These are phyloP conservation scores for Anoncus sp. DNA, from an alignment of 2,888 invertebrate genomes.

Conservation along the genomic window DNA sequence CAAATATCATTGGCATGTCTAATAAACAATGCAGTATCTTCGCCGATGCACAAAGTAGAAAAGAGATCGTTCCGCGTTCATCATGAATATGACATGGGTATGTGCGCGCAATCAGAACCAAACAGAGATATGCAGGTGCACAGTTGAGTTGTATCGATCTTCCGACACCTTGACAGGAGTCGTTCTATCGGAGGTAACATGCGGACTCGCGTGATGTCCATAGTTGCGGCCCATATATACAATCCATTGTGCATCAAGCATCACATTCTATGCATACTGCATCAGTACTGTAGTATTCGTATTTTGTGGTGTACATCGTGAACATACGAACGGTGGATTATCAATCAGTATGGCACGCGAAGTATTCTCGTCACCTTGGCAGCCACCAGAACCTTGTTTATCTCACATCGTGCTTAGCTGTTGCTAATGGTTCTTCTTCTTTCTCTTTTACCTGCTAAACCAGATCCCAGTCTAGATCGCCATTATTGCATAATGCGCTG, in stretches of 20 bases:
- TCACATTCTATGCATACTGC: too few relatives aligned
- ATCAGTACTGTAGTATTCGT: conserved; percentile 7
- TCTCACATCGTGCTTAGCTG: conserved; percentile 31
- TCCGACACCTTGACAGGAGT: conserved; percentile 47
- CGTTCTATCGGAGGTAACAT: conserved; percentile 23
- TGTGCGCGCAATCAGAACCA: not conserved
- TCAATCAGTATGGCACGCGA: conserved; percentile 46
- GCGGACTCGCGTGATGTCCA: conserved; percentile 27
- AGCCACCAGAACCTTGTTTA: conserved; percentile 41
- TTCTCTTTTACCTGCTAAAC: not conserved
- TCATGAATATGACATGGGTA: not conserved
- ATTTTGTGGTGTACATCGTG: conserved; percentile 14
- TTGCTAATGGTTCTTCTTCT: conserved; percentile 17
- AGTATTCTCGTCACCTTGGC: conserved; percentile 50
- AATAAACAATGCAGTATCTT: too few relatives aligned
- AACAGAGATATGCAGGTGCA: conserved; percentile 1
- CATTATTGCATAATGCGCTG: not conserved
- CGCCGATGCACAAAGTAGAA: too few relatives aligned
- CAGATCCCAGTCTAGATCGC: not conserved
- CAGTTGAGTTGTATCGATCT: conserved; percentile 45
- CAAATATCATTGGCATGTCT: not conserved
- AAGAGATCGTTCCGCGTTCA: not conserved
- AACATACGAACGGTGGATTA: conserved; percentile 32
- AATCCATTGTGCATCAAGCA: not conserved
- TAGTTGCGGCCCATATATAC: conserved; percentile 11